Evolutionary conservation across 2,113 vertebrate species (phyloP), one percentile per base, ranked within the genome.

Genomic region (Daboia siamensis): DNA sequence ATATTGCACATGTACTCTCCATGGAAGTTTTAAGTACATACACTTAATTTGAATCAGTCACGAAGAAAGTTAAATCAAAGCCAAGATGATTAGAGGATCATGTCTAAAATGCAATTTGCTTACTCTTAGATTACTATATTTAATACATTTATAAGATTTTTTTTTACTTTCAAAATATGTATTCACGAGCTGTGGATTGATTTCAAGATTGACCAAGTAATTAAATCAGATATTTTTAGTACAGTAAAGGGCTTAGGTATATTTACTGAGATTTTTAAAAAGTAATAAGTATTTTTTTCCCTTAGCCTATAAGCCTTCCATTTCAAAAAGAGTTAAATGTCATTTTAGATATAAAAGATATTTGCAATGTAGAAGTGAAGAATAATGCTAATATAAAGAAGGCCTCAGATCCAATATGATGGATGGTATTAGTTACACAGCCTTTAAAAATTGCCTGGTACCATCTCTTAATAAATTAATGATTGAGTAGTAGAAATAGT

Each of bases 1-100:
- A 90, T 93, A 93, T 95, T 93, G 90, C 91, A 95, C 85, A n/a
- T 59, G 85, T 93, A 86, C 90, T 93, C 97, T 97, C 96, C 92
- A 51, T 95, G 17, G 56, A 95, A 94, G 87, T 94, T 95, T 39
- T 93, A 1, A 10, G 61, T 95, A 86, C 69, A 93, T 89, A 46
- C 92, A 93, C 94, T 94, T 93, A 94, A 95, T 96, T 0, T 80
- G 69, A 80, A 80, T 80, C 33, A 80, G 15, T 80, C 17, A 80
- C 74, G 39, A 80, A 80, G 69, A 39, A 39, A 80, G 74, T 20
- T 80, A 39, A 80, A 80, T 21, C 74, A 80, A 80, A 80, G 33
- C 74, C 33, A 80, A 44, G 74, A 80, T 80, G 74, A 39, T 80
- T 39, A 80, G 33, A 80, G 33, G 33, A 39, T 39, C 6, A 80